Evolutionary conservation across 37 sponge, comb jelly and placozoan species (phyloP), one percentile per base, ranked within the genome.

Genomic region (Sycon ciliatum): DNA sequence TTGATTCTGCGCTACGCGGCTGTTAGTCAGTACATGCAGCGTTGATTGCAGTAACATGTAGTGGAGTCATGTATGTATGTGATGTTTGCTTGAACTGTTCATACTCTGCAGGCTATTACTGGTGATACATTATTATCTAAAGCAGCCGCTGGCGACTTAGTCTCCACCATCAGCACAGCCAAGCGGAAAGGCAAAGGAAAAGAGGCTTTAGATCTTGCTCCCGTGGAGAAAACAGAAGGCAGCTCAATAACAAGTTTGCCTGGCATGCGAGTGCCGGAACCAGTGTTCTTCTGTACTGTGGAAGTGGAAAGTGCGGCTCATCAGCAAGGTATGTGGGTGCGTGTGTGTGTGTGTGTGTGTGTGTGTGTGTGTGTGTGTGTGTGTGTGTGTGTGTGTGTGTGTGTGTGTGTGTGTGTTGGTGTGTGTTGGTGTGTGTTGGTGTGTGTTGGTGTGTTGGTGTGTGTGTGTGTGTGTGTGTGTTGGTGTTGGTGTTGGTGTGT

Each of bases 271-370:
- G 64, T 83, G 3, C 95, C 95, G 13, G 84, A 86, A 11, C 87
- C 95, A 11, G 87, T 89, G n/a, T 93, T 93, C 80, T 89, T 86
- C 82, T 89, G 95, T 42, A 93, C 89, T 46, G 71, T 93, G 16
- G 91, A 93, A 33, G 84, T 86, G 49, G 65, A 70, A 28, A 54
- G 76, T 55, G 78, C 87, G 28, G 86, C 81, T 52, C 32, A 82
- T 1, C 90, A 93, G 80, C 80, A 78, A 73, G 87, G 87, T 86
- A 13, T 6, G 37, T 49, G 37, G 18, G 13, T 9, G 20, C 18
- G 34, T 79, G 13, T 34, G 9, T 46, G 29, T 53, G 38, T 46
- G 1, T 53, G 67, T 35, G 24, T 53, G 68, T 29, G 28, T 65
- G 18, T 74, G 36, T 67, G 68, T 67, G 68, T 67, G 38, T 67